These are phyloP conservation scores for Coremacera marginata DNA, from an alignment of 2,888 invertebrate genomes.

Conservation along the genomic window DNA sequence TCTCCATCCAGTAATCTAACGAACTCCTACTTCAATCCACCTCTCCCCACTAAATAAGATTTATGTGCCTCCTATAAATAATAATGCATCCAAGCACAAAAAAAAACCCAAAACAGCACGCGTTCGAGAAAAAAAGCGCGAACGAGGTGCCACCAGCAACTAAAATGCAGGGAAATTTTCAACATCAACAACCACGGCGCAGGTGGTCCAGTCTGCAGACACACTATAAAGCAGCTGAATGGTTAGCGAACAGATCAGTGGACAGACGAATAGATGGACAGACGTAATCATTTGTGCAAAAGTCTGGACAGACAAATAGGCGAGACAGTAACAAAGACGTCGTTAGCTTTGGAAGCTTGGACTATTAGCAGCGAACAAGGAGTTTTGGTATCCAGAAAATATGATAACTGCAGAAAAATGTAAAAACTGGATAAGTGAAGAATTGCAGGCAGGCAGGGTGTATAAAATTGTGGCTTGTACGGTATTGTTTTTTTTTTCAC, in stretches of 20 bases:
- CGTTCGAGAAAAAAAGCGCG: background rate
- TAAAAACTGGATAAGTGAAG: background rate
- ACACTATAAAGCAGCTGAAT: background rate
- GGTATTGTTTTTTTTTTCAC: background rate
- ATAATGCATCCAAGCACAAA: constrained; percentile 9
- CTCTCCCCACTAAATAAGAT: background rate
- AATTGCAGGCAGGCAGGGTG: background rate
- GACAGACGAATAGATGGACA: background rate
- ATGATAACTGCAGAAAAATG: background rate
- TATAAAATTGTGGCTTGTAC: background rate
- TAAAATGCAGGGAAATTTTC: background rate
- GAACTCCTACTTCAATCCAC: background rate
- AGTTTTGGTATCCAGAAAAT: background rate
- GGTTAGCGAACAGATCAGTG: constrained; percentile 8
- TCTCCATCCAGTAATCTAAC: background rate
- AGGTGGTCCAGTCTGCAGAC: background rate
- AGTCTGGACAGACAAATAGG: background rate
- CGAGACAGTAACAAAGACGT: background rate
- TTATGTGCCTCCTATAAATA: constrained; percentile 16
- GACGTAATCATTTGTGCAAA: constrained; percentile 9
- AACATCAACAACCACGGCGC: background rate
- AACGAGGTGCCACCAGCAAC: background rate
- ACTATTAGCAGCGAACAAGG: constrained; percentile 11
- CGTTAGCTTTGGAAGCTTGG: background rate
- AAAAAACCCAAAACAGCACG: background rate